Base-by-base conservation (phyloP, 2,888 invertebrate species). In the Coleophora deauratella region DNA sequence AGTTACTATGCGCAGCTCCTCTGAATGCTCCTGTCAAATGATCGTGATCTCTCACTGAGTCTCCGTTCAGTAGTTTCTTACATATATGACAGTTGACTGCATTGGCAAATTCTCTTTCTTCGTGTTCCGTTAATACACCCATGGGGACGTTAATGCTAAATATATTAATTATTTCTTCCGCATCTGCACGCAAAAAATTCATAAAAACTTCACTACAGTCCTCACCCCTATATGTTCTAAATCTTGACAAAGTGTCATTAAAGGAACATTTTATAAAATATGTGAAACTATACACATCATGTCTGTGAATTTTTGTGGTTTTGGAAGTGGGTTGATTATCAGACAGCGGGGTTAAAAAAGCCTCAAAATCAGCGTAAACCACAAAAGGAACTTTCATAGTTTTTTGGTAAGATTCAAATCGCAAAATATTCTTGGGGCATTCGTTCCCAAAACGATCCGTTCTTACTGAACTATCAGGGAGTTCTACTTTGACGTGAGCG, bases 181-280 rank as follows among this genome's bases (percentile, higher is more conserved):
- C n/a, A n/a, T n/a, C n/a, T n/a, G n/a, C n/a, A n/a, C n/a, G n/a
- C n/a, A n/a, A n/a, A 21, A 3, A 4, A 21, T 21, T 6, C 3
- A 21, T 21, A 21, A 21, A 21, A 21, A 38, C 57, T 38, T 13
- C 35, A n/a, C n/a, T n/a, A n/a, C n/a, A n/a, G n/a, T n/a, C n/a
- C n/a, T n/a, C n/a, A 2, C 53, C 62, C 11, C 38, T 51, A 35
- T 57, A 59, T 27, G 51, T 50, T 42, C 27, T 44, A 49, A 50
- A 56, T 46, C 47, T 54, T 33, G 50, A 56, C n/a, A 52, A 41
- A 30, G 27, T 45, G 38, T 58, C 44, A 46, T 59, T 50, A 44
- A 48, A 59, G 36, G 52, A 51, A 49, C 56, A 59, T 44, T 59
- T 57, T 9, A 59, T 47, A 34, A 55, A 58, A 45, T 58, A 58